A percentile compares a stretch with the other conserved stretches of the same genome.
These are phyloP conservation scores for Troides aeacus DNA, from an alignment of 2,888 invertebrate genomes.

Conservation along the genomic window DNA sequence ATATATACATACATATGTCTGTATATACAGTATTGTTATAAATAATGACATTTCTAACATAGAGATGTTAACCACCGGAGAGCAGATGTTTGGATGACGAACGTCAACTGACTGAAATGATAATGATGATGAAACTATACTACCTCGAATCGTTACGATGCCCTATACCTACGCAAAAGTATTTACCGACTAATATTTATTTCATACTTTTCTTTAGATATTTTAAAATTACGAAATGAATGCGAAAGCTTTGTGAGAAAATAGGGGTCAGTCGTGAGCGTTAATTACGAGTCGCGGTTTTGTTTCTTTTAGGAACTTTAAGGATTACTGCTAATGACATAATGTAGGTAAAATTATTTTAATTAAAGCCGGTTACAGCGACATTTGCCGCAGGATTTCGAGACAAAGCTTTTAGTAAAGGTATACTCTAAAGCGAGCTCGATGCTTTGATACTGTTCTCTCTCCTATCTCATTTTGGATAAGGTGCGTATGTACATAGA, in stretches of 20 bases:
- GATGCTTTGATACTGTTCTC: background rate
- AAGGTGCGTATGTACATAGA: background rate
- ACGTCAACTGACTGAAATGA: too few relatives aligned
- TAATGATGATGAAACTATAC: too few relatives aligned
- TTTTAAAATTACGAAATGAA: background rate
- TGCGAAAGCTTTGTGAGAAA: background rate
- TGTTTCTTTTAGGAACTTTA: background rate
- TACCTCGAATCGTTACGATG: too few relatives aligned
- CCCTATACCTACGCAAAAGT: too few relatives aligned
- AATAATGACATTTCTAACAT: too few relatives aligned
- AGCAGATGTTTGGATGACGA: too few relatives aligned
- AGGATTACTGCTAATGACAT: background rate
- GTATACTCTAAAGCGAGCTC: background rate
- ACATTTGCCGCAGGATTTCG: background rate
- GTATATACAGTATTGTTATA: too few relatives aligned
- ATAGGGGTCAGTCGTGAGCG: background rate
- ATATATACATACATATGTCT: too few relatives aligned
- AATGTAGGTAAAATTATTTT: background rate
- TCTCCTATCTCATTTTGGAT: background rate
- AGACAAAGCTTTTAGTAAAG: background rate
- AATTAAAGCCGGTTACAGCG: background rate
- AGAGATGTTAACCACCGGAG: too few relatives aligned
- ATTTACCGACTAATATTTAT: too few relatives aligned
- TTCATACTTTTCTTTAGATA: background rate
- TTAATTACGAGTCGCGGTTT: constrained; percentile 1